phyloP scores from a whole-genome alignment of 2,797 vertebrate genomes.

The Protosalanx chinensis region DNA sequence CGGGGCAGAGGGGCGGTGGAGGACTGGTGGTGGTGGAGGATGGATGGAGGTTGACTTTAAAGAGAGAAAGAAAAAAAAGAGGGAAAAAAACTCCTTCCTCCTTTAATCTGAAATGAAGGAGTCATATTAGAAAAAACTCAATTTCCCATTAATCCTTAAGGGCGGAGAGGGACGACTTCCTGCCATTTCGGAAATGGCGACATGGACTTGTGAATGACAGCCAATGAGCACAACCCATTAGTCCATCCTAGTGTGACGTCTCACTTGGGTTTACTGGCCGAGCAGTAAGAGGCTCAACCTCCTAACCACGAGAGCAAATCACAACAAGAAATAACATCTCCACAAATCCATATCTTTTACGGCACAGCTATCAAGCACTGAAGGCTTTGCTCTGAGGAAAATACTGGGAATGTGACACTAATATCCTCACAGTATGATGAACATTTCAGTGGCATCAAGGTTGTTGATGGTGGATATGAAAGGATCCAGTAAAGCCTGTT shows the following conservation, averaged over 20 bases:
- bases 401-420: slow-evolving; percentile 60
- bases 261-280: slow-evolving; percentile 61
- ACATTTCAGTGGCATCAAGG: slow-evolving; percentile 49
- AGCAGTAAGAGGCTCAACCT: slow-evolving; percentile 53
- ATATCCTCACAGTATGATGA: not conserved
- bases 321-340: slow-evolving; percentile 57
- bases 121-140: slow-evolving; percentile 29
- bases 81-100: not conserved
- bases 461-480: slow-evolving; percentile 64
- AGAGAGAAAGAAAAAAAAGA: not conserved
- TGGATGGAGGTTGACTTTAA: slow-evolving; percentile 22
- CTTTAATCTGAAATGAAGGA: slow-evolving; percentile 40
- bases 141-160: slow-evolving; percentile 53
- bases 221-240: slow-evolving; percentile 59
- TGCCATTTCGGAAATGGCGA: slow-evolving; percentile 47
- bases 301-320: slow-evolving; percentile 52
- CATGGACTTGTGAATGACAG: slow-evolving; percentile 53
- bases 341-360: slow-evolving; percentile 48
- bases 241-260: slow-evolving; percentile 48
- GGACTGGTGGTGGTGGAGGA: slow-evolving; percentile 41
- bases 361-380: slow-evolving; percentile 44
- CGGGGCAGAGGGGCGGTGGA: slow-evolving; percentile 11
- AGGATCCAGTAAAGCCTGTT: slow-evolving; percentile 64
- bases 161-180: slow-evolving; percentile 34
- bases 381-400: slow-evolving; percentile 52